Evolutionary conservation across 2,888 invertebrate species (phyloP).

Genomic region (Axea sp.): DNA sequence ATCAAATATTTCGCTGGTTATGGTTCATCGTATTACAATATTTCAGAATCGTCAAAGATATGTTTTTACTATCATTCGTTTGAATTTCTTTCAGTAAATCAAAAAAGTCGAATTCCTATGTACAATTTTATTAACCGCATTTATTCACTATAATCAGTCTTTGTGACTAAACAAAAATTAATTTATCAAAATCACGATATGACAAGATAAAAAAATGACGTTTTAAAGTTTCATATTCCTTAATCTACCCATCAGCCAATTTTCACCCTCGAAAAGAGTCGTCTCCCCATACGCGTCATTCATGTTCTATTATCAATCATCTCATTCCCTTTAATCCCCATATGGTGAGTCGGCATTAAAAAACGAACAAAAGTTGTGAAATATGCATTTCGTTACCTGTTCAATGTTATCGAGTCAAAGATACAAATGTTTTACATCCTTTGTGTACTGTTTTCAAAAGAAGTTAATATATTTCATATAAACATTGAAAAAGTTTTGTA

Average conservation of each 20-base stretch:
- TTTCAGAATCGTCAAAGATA: too few relatives aligned
- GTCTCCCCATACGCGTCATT: conserved; percentile 31
- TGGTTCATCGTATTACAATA: too few relatives aligned
- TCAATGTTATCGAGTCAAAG: conserved; percentile 37
- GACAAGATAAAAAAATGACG: conserved; percentile 31
- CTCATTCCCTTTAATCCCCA: conserved; percentile 37
- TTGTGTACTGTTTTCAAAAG: conserved; percentile 17
- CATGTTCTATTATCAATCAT: conserved; percentile 45
- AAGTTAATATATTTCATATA: conserved; percentile 16
- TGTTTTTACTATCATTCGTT: too few relatives aligned
- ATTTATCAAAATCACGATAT: conserved; percentile 32
- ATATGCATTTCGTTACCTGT: conserved; percentile 31
- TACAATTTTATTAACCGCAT: neutral
- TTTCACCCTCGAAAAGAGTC: conserved; percentile 37
- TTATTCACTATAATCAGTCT: neutral
- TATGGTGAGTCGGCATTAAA: conserved; percentile 39
- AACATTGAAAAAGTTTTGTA: conserved; percentile 4
- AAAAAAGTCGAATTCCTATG: too few relatives aligned
- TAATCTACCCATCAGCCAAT: conserved; percentile 48
- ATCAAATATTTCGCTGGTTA: too few relatives aligned
- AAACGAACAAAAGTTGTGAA: conserved; percentile 35
- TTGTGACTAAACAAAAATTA: conserved; percentile 6
- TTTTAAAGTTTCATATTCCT: conserved; percentile 47
- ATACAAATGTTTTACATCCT: conserved; percentile 28
- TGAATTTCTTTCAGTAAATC: too few relatives aligned